Evolutionary conservation across 2,888 invertebrate genomes (phyloP).

Genomic region (Ischnus inquisitorius): DNA sequence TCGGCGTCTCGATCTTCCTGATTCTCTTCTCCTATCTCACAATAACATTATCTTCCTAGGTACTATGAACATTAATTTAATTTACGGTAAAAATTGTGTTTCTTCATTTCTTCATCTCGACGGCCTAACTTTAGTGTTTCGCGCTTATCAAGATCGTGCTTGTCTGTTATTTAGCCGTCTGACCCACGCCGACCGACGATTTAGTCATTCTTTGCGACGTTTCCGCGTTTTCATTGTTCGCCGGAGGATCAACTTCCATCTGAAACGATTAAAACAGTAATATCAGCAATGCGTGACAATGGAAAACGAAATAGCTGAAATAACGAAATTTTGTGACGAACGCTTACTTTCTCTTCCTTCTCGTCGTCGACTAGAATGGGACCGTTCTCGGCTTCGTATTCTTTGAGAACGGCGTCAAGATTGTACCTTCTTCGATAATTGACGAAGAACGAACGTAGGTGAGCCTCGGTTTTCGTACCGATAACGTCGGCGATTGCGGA

Average conservation of each 20-base stretch:
- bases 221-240: conserved; percentile 81
- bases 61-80: conserved; percentile 60
- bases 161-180: conserved; percentile 83
- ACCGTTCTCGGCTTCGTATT: conserved; percentile 93
- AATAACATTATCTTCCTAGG: conserved; percentile 62
- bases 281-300: not conserved
- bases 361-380: conserved; percentile 86
- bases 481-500: conserved; percentile 97
- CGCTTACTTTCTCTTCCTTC: conserved; percentile 84
- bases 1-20: conserved; percentile 59
- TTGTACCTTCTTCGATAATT: conserved; percentile 96
- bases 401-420: conserved; percentile 94
- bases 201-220: conserved; percentile 82
- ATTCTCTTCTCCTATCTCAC: conserved; percentile 47
- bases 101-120: conserved; percentile 41
- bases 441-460: conserved; percentile 96
- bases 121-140: conserved; percentile 49
- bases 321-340: not conserved
- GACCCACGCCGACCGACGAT: conserved; percentile 78
- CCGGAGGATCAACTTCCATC: conserved; percentile 83
- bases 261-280: conserved; percentile 68
- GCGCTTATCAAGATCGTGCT: conserved; percentile 68
- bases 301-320: conserved; percentile 1
- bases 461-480: conserved; percentile 97
- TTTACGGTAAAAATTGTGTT: conserved; percentile 60